Evolutionary conservation across 2,113 vertebrate genomes (phyloP).

Genomic region (Aptenodytes patagonicus): DNA sequence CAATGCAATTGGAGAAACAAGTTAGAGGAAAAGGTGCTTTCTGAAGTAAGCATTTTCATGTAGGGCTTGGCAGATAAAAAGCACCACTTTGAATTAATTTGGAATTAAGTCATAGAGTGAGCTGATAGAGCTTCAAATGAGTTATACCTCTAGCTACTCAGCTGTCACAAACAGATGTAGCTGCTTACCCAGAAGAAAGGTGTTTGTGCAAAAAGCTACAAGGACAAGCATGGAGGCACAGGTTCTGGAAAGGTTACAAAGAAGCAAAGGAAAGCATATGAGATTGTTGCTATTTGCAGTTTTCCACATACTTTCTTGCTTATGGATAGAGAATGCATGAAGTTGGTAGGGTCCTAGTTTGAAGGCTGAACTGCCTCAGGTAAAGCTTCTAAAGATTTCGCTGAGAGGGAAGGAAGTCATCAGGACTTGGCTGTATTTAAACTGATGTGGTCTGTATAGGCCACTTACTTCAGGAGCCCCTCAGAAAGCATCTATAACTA

Average conservation of each 20-base stretch:
- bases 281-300: background rate
- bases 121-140: background rate
- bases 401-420: background rate
- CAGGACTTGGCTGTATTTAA: background rate
- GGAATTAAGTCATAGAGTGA: background rate
- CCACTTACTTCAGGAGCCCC: constrained; percentile 27
- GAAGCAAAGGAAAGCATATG: background rate
- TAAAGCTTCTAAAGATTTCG: background rate
- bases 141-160: background rate
- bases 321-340: background rate
- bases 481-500: constrained; percentile 55
- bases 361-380: background rate
- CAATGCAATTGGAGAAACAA: background rate
- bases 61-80: background rate
- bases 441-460: constrained; percentile 31
- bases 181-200: constrained; percentile 32
- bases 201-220: constrained; percentile 32
- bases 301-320: constrained; percentile 50
- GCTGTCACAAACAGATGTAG: background rate
- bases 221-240: constrained; percentile 3
- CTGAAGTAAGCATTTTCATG: background rate
- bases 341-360: background rate
- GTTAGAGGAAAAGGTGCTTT: background rate
- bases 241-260: constrained; percentile 45
- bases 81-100: background rate